Evolutionary conservation across 2,113 vertebrate genomes (phyloP), one percentile per base, ranked within the genome.

Genomic region (Leptodactylus fuscus): DNA sequence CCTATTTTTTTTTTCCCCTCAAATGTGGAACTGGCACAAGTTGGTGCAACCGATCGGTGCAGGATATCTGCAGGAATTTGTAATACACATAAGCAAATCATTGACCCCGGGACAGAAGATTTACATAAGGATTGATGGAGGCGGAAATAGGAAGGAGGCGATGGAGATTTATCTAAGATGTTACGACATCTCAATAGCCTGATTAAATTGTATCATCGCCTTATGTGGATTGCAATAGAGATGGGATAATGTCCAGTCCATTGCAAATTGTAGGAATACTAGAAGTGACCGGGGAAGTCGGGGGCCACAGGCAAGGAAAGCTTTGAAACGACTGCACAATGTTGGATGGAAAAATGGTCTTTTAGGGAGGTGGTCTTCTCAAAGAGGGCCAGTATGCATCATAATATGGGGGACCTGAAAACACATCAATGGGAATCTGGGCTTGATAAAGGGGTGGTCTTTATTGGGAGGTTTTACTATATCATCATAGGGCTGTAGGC

Each of bases 11-110:
- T 38, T 70, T n/a, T 13, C 11, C 1, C 16, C 27, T 44, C 51
- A 58, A 38, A n/a, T 13, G 18, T 36, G 51, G 75, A 58, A 36
- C 22, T 79, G 49, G 51, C 75, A 78, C 75, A 20, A 41, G 58
- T 58, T 20, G 36, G 16, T 5, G 81, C 81, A 53, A 3, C 0
- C 11, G n/a, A 60, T 81, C 34, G 24, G 38, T 12, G 34, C 51
- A 29, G 18, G 18, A 73, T 60, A 29, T 73, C 51, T 71, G 81
- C 51, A 32, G 80, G 60, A 48, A 49, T 38, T 24, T 51, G 46
- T 51, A 34, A 58, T 58, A 60, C 76, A n/a, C 51, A 60, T 24
- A 58, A 58, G 51, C 51, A 79, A 58, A 80, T 80, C 34, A 38
- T 79, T 79, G 22, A 58, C 32, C 32, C 18, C 49, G 29, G 32